These are phyloP conservation scores for Parambassis ranga DNA, from an alignment of 2,797 vertebrate species.

Conservation along the genomic window DNA sequence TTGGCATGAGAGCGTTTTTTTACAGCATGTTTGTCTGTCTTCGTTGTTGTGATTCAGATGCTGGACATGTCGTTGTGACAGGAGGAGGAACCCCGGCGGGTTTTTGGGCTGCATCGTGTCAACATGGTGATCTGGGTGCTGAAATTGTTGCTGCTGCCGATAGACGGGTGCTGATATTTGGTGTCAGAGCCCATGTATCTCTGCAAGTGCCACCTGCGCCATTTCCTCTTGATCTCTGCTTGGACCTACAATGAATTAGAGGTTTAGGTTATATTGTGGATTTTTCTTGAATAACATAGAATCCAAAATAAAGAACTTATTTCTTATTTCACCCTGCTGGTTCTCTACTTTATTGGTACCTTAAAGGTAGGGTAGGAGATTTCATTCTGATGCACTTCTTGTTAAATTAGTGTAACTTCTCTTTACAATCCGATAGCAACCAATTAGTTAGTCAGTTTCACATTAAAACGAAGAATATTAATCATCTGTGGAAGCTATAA, in stretches of 20 bases:
- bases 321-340: too few species aligned
- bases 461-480: too few species aligned
- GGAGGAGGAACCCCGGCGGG: constrained; percentile 76
- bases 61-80: constrained; percentile 76
- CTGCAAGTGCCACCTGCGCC: constrained; percentile 92
- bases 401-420: too few species aligned
- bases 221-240: constrained; percentile 93
- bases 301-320: too few species aligned
- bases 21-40: neutral
- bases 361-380: too few species aligned
- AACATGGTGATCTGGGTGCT: constrained; percentile 97
- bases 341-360: neutral
- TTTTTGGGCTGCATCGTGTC: constrained; percentile 90
- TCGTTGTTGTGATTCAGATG: constrained; percentile 52
- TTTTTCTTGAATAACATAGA: too few species aligned
- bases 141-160: constrained; percentile 92
- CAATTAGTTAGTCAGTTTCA: too few species aligned
- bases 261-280: neutral
- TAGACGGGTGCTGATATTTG: constrained; percentile 91
- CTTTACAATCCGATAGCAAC: too few species aligned
- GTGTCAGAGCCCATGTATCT: constrained; percentile 85
- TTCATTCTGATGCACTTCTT: too few species aligned
- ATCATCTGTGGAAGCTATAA: too few species aligned
- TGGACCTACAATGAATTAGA: constrained; percentile 83
- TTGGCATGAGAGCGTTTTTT: constrained; percentile 7